Evolutionary conservation across 1,140 invertebrate species (phyloP), one percentile per base, ranked within the genome.

Genomic region (Caenorhabditis inopinata): DNA sequence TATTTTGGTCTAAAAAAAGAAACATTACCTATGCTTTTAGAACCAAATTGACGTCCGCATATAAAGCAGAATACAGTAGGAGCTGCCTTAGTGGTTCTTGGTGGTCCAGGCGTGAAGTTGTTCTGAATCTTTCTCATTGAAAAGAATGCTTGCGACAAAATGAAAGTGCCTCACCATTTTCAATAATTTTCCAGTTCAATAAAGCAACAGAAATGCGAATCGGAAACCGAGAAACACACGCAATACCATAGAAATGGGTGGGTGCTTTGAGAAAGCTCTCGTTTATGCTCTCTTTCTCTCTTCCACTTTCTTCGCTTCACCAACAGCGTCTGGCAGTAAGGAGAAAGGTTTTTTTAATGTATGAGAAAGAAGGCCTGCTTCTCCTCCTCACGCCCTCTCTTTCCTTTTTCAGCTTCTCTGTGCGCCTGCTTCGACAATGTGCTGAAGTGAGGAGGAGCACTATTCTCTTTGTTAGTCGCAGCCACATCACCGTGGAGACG

Each of bases 41-140:
- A 91, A 11, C 93, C 93, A 88, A 93, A 94, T 82, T 93, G 91
- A 74, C 92, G 90, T 4, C 93, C 92, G 85, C 93, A 93, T 62
- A 94, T 91, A 84, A 94, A 93, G 87, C 93, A 94, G 11, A 92
- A 90, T 2, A 92, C 90, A 0, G 89, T 89, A 23, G 89, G 91
- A 80, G 90, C 89, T 0, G 76, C 79, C 32, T 82, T 38, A 0
- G 21, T 85, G 1, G 83, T 79, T 23, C 68, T 29, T 16, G 83
- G 82, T 2, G 78, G 79, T 27, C 82, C 82, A 11, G 83, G 83
- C 2, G 78, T 84, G 23, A 84, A 76, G 47, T 83, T 75, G 18
- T 84, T 76, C 83, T 84, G 38, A 29, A 82, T 74, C n/a, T 9
- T 68, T 68, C 38, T 29, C 58, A 68, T 68, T n/a, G 16, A 32